Base-by-base conservation (phyloP, 2,797 vertebrate species). In the Catharus ustulatus region DNA sequence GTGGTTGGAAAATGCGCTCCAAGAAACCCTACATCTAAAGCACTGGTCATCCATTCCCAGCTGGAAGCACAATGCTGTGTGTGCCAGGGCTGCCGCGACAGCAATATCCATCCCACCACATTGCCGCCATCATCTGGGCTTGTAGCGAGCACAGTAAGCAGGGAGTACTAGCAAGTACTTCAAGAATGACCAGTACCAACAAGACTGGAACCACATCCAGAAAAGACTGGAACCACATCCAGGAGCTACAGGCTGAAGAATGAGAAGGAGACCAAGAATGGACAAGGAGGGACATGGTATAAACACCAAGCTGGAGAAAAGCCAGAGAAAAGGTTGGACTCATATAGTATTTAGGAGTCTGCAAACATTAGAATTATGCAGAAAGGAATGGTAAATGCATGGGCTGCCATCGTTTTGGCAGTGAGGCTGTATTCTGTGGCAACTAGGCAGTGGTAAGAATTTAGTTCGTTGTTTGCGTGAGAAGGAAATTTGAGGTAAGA, bases 391-490 rank as follows among this genome's bases (percentile, higher is more conserved):
- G 48, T 14, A 78, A 91, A 88, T 23, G 11, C 27, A 55, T 15
- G 17, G 88, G n/a, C 16, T 67, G 63, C 45, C 54, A 9, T 36
- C 10, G 58, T 92, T 52, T 58, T 27, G 52, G 46, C 63, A 73
- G 22, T 40, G 46, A 88, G 48, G 29, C 19, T 62, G 10, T 69
- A 72, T 58, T 64, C 48, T 79, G 22, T 13, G 27, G 66, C 46
- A 91, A 78, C 49, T 40, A 77, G 42, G 20, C 42, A 87, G 24
- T 29, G 17, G 26, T 64, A 94, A 94, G 38, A 92, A 89, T 74
- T 90, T 48, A 74, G 55, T 48, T 63, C 3, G 0, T 49, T 92
- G 12, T 18, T 74, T 3, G 1, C 26, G 8, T 29, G 11, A 79
- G 49, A 89, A 77, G 30, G 48, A 91, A 87, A 89, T 0, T 0